Percentiles rank a stretch among this genome's conserved stretches.
These are phyloP conservation scores for Nebria salina DNA, from an alignment of 2,888 invertebrate genomes.

Conservation along the genomic window DNA sequence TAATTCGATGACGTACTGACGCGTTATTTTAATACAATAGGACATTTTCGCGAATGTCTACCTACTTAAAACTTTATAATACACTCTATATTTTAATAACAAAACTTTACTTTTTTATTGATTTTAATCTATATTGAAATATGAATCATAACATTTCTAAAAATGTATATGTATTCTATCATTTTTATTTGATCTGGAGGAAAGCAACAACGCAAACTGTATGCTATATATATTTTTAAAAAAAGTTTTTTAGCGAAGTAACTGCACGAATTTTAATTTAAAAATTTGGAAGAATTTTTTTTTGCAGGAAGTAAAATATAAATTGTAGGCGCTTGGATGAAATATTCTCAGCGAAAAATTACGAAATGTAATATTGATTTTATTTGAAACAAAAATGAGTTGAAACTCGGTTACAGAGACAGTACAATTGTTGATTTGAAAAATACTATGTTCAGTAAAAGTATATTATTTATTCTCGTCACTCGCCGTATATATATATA, in stretches of 20 bases:
- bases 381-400: background rate
- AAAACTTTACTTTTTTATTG: background rate
- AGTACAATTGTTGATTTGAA: background rate
- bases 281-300: too few species aligned
- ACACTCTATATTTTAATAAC: background rate
- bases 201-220: too few species aligned
- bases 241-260: too few species aligned
- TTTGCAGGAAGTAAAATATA: too few species aligned
- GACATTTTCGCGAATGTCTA: background rate
- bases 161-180: too few species aligned
- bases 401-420: background rate
- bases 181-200: too few species aligned
- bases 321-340: background rate
- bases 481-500: background rate
- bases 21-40: slow-evolving; percentile 6
- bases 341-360: background rate
- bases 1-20: slow-evolving; percentile 5
- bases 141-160: too few species aligned
- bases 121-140: background rate
- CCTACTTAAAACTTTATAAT: background rate
- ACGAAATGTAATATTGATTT: background rate
- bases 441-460: background rate
- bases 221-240: too few species aligned
- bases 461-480: background rate
- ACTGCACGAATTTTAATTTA: too few species aligned